These are phyloP conservation scores for Rhynchophorus ferrugineus DNA, from an alignment of 1,140 invertebrate species.

Conservation along the genomic window DNA sequence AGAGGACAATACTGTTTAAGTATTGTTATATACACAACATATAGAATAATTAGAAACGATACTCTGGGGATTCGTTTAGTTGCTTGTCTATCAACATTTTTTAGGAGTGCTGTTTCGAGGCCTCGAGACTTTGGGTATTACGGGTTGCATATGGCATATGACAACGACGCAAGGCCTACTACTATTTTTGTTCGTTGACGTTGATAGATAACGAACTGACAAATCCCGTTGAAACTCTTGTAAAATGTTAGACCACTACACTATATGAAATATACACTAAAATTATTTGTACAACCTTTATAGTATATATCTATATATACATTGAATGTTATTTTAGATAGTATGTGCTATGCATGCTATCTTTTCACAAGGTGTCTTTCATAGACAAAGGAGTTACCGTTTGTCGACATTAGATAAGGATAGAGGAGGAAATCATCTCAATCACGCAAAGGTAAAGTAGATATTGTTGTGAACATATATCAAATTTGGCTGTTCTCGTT, in stretches of 20 bases:
- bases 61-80: background rate
- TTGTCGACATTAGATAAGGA: no score
- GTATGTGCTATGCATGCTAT: background rate
- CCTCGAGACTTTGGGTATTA: no score
- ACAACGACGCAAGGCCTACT: background rate
- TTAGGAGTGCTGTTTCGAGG: no score
- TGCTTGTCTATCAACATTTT: background rate
- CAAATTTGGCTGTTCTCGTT: no score
- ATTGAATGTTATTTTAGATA: background rate
- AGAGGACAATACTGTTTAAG: slow-evolving; percentile 9
- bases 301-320: background rate
- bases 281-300: background rate
- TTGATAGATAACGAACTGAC: background rate
- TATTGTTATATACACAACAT: slow-evolving; percentile 8
- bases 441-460: no score
- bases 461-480: no score
- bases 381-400: background rate
- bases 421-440: no score
- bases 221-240: background rate
- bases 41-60: background rate
- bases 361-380: background rate
- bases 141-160: no score
- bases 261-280: background rate
- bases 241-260: background rate
- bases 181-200: background rate